These are phyloP conservation scores for Chauna torquata DNA, from an alignment of 2,113 vertebrate genomes.

Conservation along the genomic window DNA sequence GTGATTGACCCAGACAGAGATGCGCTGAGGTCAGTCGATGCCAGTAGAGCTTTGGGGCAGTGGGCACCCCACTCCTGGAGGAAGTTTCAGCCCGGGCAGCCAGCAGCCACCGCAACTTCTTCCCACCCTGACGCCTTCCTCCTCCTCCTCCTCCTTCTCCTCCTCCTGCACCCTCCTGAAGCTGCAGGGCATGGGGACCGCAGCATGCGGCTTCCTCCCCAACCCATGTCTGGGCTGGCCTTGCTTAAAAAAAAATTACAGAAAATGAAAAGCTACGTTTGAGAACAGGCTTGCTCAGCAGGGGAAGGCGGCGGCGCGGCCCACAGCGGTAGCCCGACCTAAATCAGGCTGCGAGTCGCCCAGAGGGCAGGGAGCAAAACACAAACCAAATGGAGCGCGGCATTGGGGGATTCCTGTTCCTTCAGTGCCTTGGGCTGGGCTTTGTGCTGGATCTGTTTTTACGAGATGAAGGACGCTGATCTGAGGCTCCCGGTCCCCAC, in stretches of 20 bases:
- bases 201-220: background rate
- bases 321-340: background rate
- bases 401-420: conserved; percentile 29
- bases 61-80: background rate
- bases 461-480: background rate
- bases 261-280: background rate
- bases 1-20: background rate
- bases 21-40: no score
- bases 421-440: conserved; percentile 9
- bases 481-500: background rate
- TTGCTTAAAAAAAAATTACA: background rate
- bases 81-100: no score
- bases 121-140: background rate
- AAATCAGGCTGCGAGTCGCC: conserved; percentile 22
- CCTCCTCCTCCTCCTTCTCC: background rate
- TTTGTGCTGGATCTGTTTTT: conserved; percentile 39
- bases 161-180: background rate
- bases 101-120: background rate
- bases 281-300: background rate
- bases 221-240: no score
- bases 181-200: background rate
- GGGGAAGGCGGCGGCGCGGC: background rate
- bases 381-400: background rate
- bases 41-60: background rate
- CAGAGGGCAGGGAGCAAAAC: conserved; percentile 34